Conservation (phyloP, 2,113 vertebrate genomes). For the Hippocampus mohnikei region DNA sequence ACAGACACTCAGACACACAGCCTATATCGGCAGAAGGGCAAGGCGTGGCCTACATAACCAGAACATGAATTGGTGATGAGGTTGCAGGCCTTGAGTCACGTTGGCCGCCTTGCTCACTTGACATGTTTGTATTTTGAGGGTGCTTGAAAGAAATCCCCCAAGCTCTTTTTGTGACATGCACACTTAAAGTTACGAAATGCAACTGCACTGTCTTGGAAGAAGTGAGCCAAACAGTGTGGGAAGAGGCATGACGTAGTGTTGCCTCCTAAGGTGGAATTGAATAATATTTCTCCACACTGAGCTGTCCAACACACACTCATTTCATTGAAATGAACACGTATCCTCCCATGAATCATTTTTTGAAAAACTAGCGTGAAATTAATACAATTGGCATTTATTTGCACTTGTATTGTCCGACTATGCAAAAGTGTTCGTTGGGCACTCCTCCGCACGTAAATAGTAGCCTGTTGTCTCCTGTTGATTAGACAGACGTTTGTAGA, state of each 20-base stretch:
- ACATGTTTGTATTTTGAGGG: constrained; percentile 31
- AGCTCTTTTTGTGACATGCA: constrained; percentile 32
- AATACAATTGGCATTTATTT: constrained; percentile 11
- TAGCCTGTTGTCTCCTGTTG: constrained; percentile 42
- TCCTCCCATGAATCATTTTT: constrained; percentile 33
- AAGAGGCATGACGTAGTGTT: constrained; percentile 10
- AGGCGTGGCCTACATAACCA: constrained; percentile 37
- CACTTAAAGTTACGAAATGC: constrained; percentile 2
- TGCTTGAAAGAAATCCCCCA: constrained; percentile 55
- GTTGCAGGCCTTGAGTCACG: constrained; percentile 37
- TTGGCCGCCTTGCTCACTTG: constrained; percentile 22
- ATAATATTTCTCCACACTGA: not conserved
- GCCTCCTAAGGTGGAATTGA: not conserved
- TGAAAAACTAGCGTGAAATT: constrained; percentile 27
- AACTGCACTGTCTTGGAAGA: constrained; percentile 21
- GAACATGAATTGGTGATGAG: constrained; percentile 47
- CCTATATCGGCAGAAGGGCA: not conserved
- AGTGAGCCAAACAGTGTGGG: constrained; percentile 19
- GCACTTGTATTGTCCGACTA: constrained; percentile 13
- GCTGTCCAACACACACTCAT: constrained; percentile 17
- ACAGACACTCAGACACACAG: not conserved
- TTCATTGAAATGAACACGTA: constrained; percentile 25
- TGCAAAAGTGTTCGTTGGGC: constrained; percentile 12
- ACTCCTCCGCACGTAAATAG: constrained; percentile 18
- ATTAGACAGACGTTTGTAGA: constrained; percentile 48